phyloP scores from a whole-genome alignment of 1,140 invertebrate species.

The Bombus vancouverensis region DNA sequence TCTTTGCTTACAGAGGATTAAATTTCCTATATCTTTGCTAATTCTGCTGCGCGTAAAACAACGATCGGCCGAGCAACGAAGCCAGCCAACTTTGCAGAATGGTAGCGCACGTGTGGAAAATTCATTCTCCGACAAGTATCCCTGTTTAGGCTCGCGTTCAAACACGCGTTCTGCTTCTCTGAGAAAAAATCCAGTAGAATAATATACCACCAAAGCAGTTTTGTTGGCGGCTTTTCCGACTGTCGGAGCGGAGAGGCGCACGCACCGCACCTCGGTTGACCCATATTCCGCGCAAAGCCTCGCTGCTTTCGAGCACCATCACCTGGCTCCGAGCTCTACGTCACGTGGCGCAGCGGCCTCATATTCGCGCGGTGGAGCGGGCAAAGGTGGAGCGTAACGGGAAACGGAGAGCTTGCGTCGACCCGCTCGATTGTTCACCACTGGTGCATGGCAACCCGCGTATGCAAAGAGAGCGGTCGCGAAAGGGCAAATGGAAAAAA shows the following conservation, averaged over 20 bases:
- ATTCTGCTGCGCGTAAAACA: background rate
- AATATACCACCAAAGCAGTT: background rate
- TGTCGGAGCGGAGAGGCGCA: slow-evolving; percentile 44
- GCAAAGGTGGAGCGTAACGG: background rate
- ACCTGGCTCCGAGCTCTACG: slow-evolving; percentile 33
- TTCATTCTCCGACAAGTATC: background rate
- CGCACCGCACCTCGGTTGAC: slow-evolving; percentile 51
- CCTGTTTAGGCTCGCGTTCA: background rate
- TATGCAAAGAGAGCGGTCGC: background rate
- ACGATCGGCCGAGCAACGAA: background rate
- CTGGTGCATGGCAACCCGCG: slow-evolving; percentile 1
- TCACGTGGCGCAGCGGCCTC: slow-evolving; percentile 44
- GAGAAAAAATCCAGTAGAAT: background rate
- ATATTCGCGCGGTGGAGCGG: background rate
- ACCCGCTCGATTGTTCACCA: slow-evolving; percentile 8
- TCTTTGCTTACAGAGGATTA: no score
- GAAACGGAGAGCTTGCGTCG: background rate
- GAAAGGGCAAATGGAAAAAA: background rate
- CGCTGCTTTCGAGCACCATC: slow-evolving; percentile 52
- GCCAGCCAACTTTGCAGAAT: background rate
- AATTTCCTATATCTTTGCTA: no score
- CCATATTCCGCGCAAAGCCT: slow-evolving; percentile 50
- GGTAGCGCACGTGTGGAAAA: background rate
- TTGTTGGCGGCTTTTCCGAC: slow-evolving; percentile 37
- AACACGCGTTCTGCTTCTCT: background rate